Evolutionary conservation across 2,797 vertebrate species (phyloP).

Genomic region (Cirrhinus molitorella): DNA sequence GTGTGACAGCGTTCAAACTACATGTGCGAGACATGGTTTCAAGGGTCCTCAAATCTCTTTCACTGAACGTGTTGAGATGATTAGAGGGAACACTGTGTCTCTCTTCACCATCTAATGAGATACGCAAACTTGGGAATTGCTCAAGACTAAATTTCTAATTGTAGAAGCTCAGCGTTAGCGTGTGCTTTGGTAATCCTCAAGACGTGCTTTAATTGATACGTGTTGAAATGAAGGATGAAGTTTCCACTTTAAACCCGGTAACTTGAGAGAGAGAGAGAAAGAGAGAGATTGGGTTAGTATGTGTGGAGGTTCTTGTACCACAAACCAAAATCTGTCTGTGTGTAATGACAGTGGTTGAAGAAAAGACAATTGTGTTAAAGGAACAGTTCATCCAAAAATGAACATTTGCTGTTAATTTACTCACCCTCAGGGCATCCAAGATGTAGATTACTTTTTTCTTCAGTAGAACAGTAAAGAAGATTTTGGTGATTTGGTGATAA

Average conservation of each 20-base stretch:
- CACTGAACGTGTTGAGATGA: slow-evolving; percentile 34
- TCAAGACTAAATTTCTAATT: slow-evolving; percentile 22
- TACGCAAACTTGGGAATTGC: slow-evolving; percentile 5
- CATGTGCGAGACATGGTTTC: not conserved
- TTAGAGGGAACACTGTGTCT: slow-evolving; percentile 10
- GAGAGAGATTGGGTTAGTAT: slow-evolving; percentile 24
- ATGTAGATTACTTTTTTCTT: not conserved
- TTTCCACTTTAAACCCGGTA: slow-evolving; percentile 77
- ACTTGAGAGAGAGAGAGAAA: slow-evolving; percentile 65
- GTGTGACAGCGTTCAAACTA: not conserved
- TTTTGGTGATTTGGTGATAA: not conserved
- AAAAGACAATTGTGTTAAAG: not conserved
- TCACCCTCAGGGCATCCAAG: not conserved
- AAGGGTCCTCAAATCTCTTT: not conserved
- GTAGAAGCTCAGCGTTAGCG: slow-evolving; percentile 27
- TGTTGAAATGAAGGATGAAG: slow-evolving; percentile 85
- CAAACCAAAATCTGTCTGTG: slow-evolving; percentile 20
- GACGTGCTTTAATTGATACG: slow-evolving; percentile 80
- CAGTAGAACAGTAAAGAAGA: not conserved
- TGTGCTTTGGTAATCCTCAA: slow-evolving; percentile 72
- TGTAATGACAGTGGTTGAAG: slow-evolving; percentile 33
- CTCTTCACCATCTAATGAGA: slow-evolving; percentile 45
- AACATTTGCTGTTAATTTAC: not conserved
- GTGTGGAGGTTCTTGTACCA: slow-evolving; percentile 31
- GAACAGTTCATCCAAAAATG: not conserved